Evolutionary conservation across 2,113 vertebrate genomes (phyloP), one percentile per base, ranked within the genome.

Genomic region (Clarias batrachus): DNA sequence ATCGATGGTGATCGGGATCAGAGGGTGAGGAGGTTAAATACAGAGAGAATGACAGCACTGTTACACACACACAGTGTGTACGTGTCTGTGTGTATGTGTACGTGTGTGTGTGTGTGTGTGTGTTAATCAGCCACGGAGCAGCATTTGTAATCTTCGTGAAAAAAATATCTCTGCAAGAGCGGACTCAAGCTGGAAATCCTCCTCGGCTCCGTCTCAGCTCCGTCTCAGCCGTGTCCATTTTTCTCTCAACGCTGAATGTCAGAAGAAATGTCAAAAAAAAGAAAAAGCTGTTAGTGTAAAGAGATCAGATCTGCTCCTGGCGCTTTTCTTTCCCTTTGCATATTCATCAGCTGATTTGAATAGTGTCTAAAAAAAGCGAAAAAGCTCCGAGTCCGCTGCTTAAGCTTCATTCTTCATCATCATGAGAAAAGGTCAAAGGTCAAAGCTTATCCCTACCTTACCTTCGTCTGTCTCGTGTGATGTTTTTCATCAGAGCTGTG

Each of bases 341-440:
- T 90, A 90, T 90, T 90, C 85, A 89, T 86, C 65, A 17, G 48
- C 59, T 80, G 21, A 89, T 91, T 91, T 91, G 87, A 90, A 90
- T 90, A 84, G 66, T n/a, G 30, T 81, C 77, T 85, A 85, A 85
- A 88, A 65, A 65, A 65, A 25, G 23, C 21, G 23, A 48, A 25
- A 23, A 52, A 66, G 60, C 57, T 68, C 63, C 2, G 48, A 14
- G 48, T 23, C 2, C 9, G 73, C 41, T 54, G 11, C 41, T 76
- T 25, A 10, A 25, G 37, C 71, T 41, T 25, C 71, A 25, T 63
- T 63, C 62, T 19, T 25, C 19, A 2, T 63, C 63, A 13, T 66
- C 25, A 25, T 68, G 65, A 4, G 65, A 68, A 63, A 59, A 63
- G 65, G 65, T 68, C n/a, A 68, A 68, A 68, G 65, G 65, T 68